phyloP scores from a whole-genome alignment of 2,113 vertebrate species.

The Cyrtonyx montezumae region DNA sequence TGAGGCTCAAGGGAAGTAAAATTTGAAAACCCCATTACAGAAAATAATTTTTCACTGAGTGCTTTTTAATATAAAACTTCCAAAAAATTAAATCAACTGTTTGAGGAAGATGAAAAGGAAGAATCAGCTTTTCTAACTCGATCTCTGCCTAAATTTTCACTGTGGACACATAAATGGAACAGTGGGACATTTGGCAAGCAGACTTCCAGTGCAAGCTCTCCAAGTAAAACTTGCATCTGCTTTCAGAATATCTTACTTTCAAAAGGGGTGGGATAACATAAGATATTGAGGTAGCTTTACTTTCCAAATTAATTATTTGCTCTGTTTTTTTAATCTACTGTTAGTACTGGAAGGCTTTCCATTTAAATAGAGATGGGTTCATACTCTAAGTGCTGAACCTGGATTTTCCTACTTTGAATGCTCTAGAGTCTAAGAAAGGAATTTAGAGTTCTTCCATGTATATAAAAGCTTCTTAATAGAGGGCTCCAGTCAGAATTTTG shows the following conservation, averaged over 20 bases:
- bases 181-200: conserved; percentile 61
- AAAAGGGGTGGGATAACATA: background rate
- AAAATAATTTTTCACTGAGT: conserved; percentile 12
- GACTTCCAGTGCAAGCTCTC: conserved; percentile 13
- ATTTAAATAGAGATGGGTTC: background rate
- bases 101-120: conserved; percentile 43
- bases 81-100: conserved; percentile 11
- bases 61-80: background rate
- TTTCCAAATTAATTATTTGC: conserved; percentile 46
- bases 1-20: background rate
- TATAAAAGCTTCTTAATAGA: background rate
- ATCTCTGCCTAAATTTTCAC: conserved; percentile 27
- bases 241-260: conserved; percentile 47
- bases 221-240: conserved; percentile 38
- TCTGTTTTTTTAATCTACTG: background rate
- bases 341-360: background rate
- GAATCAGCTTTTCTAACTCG: conserved; percentile 1
- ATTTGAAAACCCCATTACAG: conserved; percentile 12
- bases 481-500: background rate
- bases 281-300: conserved; percentile 46
- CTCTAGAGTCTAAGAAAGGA: background rate
- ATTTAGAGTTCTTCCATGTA: background rate
- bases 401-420: conserved; percentile 21
- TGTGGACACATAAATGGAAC: background rate
- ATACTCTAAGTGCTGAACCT: background rate